These are phyloP conservation scores for Platycheirus rosarum DNA, from an alignment of 2,888 invertebrate species.

Conservation along the genomic window DNA sequence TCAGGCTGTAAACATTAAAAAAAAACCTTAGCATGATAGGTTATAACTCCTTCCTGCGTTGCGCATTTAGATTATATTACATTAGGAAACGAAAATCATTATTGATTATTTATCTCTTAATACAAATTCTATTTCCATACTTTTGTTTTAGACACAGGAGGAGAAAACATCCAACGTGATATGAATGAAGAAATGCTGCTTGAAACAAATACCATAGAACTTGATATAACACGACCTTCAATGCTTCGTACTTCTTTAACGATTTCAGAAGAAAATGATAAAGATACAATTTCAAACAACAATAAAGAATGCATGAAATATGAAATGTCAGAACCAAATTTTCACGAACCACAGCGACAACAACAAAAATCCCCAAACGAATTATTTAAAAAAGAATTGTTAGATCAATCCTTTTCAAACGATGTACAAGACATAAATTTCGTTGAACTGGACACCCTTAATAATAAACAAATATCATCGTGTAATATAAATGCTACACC, in stretches of 20 bases:
- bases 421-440: slow-evolving; percentile 8
- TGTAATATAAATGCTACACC: too few species aligned
- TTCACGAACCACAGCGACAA: neutral
- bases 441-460: neutral
- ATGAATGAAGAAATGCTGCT: slow-evolving; percentile 38
- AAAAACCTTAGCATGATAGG: slow-evolving; percentile 59
- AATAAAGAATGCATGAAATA: neutral
- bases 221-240: slow-evolving; percentile 81
- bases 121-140: slow-evolving; percentile 80
- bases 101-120: slow-evolving; percentile 78
- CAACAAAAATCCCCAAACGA: neutral
- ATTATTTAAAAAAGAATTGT: too few species aligned
- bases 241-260: slow-evolving; percentile 83
- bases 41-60: slow-evolving; percentile 44
- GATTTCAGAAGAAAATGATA: slow-evolving; percentile 22
- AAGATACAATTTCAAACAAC: too few species aligned
- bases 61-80: slow-evolving; percentile 30
- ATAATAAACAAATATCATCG: neutral
- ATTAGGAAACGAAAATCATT: too few species aligned
- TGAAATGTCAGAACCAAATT: neutral
- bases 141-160: slow-evolving; percentile 83
- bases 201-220: slow-evolving; percentile 75
- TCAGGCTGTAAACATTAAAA: slow-evolving; percentile 79
- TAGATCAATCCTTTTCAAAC: neutral
- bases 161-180: slow-evolving; percentile 75